These are phyloP conservation scores for Echinarachnius parma DNA, from an alignment of 53 echinoderm and acorn worm genomes.

Conservation along the genomic window DNA sequence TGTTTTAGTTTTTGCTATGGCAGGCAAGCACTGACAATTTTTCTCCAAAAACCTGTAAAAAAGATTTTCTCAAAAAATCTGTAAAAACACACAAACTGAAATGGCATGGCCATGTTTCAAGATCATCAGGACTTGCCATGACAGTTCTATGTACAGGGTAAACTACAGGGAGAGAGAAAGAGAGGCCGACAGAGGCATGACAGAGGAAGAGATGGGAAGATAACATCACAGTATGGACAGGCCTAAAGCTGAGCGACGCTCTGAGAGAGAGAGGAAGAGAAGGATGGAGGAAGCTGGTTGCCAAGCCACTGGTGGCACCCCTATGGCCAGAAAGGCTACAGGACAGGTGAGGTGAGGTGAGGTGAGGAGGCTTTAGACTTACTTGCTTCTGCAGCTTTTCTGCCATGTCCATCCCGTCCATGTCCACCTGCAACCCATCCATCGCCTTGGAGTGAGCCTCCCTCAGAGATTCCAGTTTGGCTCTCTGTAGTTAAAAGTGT, in stretches of 20 bases:
- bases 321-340: not conserved
- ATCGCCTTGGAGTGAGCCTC: not conserved
- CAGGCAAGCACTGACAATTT: too few species aligned
- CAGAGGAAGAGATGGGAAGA: too few species aligned
- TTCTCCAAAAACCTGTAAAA: too few species aligned
- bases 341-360: not conserved
- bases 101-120: too few species aligned
- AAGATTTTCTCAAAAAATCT: too few species aligned
- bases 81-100: too few species aligned
- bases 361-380: not conserved
- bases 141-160: too few species aligned
- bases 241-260: not conserved
- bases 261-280: not conserved
- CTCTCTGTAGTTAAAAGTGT: not conserved
- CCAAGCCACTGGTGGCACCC: not conserved
- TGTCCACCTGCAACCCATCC: not conserved
- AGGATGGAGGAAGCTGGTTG: not conserved
- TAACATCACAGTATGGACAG: not conserved
- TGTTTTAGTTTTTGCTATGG: too few species aligned
- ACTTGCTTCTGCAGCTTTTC: conserved; percentile 28
- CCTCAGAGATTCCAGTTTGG: conserved; percentile 19
- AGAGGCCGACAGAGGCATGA: too few species aligned
- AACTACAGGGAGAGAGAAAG: too few species aligned
- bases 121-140: too few species aligned
- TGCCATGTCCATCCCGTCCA: conserved; percentile 5